Evolutionary conservation across 2,888 invertebrate species (phyloP), one percentile per base, ranked within the genome.

Genomic region (Acleris sparsana): DNA sequence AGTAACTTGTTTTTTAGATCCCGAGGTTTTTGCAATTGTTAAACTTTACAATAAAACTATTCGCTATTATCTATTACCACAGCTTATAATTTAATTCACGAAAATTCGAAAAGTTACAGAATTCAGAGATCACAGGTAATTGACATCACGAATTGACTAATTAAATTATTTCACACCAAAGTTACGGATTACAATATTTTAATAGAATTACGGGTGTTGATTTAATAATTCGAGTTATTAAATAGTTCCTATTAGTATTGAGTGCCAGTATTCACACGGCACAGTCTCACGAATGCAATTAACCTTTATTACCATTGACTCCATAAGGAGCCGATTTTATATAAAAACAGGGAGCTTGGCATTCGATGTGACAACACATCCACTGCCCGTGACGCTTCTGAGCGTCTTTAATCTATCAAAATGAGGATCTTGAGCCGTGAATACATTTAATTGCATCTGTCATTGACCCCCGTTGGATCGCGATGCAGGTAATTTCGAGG

Each of bases 381-480:
- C 39, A 39, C 11, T 13, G 4, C 39, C 39, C 39, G 9, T 39
- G 39, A 39, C 39, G 39, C 39, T 39, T 13, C 1, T 13, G 39
- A 4, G 39, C 13, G 39, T 39, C 39, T 9, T 39, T 3, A 39
- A 39, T 13, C 13, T 13, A 39, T 39, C 3, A 13, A 39, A 39
- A 39, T 33, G 13, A 4, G 13, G 4, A 9, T 13, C 39, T 11
- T 39, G 39, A 13, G 39, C 13, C 39, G 39, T 39, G 39, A 39
- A 39, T 13, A 4, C 13, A 13, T 39, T 39, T 74, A 70, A 74
- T 72, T 69, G 71, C 63, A 70, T 62, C 73, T 73, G 75, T 77
- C 75, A 80, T 79, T 79, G 80, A 80, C 80, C 80, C 71, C 67
- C 69, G 70, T 70, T 71, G 64, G 65, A 65, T 59, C 53, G 67